These are phyloP conservation scores for Amblyjoppa proteus DNA, from an alignment of 2,888 invertebrate genomes.

Conservation along the genomic window DNA sequence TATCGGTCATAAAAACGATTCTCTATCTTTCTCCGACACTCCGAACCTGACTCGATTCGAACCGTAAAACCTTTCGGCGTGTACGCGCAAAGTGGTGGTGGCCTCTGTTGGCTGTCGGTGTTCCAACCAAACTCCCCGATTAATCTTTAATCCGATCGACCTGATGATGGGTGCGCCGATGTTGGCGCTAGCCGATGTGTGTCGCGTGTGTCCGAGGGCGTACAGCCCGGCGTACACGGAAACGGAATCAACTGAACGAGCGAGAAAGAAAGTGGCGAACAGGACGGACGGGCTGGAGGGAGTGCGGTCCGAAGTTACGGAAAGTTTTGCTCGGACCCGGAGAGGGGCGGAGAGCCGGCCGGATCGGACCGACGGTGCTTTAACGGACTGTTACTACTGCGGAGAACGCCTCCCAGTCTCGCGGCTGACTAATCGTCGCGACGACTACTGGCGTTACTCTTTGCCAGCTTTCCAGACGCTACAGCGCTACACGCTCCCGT, in stretches of 20 bases:
- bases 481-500: background rate
- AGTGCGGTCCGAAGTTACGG: constrained; percentile 38
- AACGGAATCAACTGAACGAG: constrained; percentile 33
- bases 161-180: constrained; percentile 29
- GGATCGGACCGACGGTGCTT: constrained; percentile 41
- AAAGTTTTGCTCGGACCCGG: constrained; percentile 35
- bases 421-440: constrained; percentile 57
- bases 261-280: constrained; percentile 4
- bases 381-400: constrained; percentile 59
- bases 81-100: constrained; percentile 24
- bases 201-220: constrained; percentile 13
- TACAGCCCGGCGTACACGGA: background rate
- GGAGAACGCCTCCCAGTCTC: constrained; percentile 19
- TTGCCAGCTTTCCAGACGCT: background rate
- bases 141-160: constrained; percentile 62
- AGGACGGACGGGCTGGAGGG: background rate
- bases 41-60: constrained; percentile 12
- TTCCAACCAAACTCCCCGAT: constrained; percentile 48
- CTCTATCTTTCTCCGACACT: constrained; percentile 13
- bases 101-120: constrained; percentile 54
- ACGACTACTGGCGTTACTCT: constrained; percentile 46
- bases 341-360: background rate
- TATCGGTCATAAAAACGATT: constrained; percentile 56
- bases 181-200: constrained; percentile 12
- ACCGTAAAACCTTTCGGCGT: constrained; percentile 38